Conservation (phyloP, 2,113 vertebrate species). For the Amphiprion percula region DNA sequence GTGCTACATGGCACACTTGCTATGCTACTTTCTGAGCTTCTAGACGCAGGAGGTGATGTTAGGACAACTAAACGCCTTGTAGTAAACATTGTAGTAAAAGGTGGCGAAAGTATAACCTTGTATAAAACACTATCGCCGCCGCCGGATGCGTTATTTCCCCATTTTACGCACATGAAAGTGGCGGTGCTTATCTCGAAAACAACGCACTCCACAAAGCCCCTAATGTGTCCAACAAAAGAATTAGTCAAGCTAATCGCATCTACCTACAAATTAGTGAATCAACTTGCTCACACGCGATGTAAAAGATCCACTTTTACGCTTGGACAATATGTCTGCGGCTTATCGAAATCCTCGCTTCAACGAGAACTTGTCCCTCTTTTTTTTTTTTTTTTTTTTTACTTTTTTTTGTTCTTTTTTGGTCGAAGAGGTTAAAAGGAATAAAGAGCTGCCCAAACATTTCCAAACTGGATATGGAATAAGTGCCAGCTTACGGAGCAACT, state of each 20-base stretch:
- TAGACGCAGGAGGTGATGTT: slow-evolving; percentile 76
- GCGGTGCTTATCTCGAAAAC: slow-evolving; percentile 66
- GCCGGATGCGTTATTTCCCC: slow-evolving; percentile 13
- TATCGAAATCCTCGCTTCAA: slow-evolving; percentile 50
- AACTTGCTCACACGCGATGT: slow-evolving; percentile 59
- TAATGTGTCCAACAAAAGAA: slow-evolving; percentile 79
- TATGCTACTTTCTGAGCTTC: slow-evolving; percentile 70
- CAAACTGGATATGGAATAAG: slow-evolving; percentile 10
- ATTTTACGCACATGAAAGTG: slow-evolving; percentile 65
- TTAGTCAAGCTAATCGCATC: slow-evolving; percentile 76
- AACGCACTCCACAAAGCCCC: slow-evolving; percentile 60
- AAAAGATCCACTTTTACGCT: slow-evolving; percentile 69
- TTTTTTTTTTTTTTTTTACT: not conserved
- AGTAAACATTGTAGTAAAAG: slow-evolving; percentile 72
- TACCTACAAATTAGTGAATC: slow-evolving; percentile 59
- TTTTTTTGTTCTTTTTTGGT: not conserved
- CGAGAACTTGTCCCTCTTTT: slow-evolving; percentile 62
- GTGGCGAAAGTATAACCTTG: not conserved
- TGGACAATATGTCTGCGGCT: slow-evolving; percentile 55
- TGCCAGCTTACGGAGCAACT: not conserved
- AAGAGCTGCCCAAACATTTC: not conserved
- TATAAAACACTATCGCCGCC: not conserved
- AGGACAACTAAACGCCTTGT: slow-evolving; percentile 75
- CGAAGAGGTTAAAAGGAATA: slow-evolving; percentile 3
- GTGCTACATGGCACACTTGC: slow-evolving; percentile 61